These are phyloP conservation scores for Halichoerus grypus DNA, from an alignment of 2,113 vertebrate species.

Conservation along the genomic window DNA sequence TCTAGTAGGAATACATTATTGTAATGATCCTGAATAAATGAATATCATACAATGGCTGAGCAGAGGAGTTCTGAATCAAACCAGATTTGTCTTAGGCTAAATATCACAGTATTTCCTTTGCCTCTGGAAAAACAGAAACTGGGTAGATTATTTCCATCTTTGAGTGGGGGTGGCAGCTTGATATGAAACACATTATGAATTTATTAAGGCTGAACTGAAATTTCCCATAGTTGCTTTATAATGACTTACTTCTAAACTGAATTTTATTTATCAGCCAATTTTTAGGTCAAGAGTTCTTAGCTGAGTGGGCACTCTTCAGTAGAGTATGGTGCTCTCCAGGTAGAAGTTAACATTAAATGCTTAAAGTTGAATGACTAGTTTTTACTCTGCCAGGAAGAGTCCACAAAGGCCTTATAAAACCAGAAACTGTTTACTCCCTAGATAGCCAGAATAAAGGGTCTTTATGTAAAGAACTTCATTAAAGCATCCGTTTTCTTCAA, in stretches of 20 bases:
- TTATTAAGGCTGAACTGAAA: background rate
- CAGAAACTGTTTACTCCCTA: background rate
- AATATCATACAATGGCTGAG: background rate
- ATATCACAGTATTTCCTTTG: background rate
- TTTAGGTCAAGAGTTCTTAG: background rate
- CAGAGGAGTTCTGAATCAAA: background rate
- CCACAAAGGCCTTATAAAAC: background rate
- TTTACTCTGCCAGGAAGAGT: background rate
- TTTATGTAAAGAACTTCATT: slow-evolving; percentile 60
- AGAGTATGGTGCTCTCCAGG: background rate
- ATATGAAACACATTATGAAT: background rate
- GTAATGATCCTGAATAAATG: background rate
- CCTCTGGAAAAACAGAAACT: background rate
- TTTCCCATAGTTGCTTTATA: background rate
- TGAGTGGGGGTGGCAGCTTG: background rate
- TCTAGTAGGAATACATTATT: background rate
- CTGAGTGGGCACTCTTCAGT: background rate
- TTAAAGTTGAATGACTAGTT: background rate
- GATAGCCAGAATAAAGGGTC: slow-evolving; percentile 52
- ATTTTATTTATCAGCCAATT: background rate
- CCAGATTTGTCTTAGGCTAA: background rate
- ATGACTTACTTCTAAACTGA: background rate
- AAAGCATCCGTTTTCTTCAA: slow-evolving; percentile 62
- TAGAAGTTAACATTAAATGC: background rate
- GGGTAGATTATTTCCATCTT: background rate